Evolutionary conservation across 2,888 invertebrate genomes (phyloP), one percentile per base, ranked within the genome.

Genomic region (Pammene fasciana): DNA sequence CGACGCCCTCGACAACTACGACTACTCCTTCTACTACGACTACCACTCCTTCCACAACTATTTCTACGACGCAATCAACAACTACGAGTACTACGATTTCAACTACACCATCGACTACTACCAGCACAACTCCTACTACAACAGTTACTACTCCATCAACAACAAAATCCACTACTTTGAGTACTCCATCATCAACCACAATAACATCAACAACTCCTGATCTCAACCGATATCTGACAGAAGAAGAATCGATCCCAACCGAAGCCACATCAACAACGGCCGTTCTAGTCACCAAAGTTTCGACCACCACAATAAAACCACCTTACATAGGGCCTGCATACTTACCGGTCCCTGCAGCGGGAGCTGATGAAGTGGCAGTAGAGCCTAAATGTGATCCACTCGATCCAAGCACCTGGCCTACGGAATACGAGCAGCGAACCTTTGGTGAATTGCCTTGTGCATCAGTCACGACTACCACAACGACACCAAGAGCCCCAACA

Each of bases 311-410:
- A 14, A 56, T 16, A 10, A 56, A 54, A 54, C 9, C 5, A 55
- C 36, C 55, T n/a, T 54, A 34, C 13, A 54, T 54, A n/a, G 52
- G 52, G 2, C 38, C 38, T 10, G 38, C n/a, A 55, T 54, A 54
- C 52, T 54, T 54, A 34, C 52, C 52, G 0, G 16, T 8, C 4
- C 45, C 45, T 46, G 45, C 8, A 7, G 45, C 45, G 0, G n/a
- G 16, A 48, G 48, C 9, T 16, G 48, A 50, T 5, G 1, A 11
- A 34, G 34, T 34, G 3, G 34, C 52, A 34, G 6, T 0, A 34
- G n/a, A 54, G 13, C 6, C 34, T 26, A 13, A 13, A 54, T 54
- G 52, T 34, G 2, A 54, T 34, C 52, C 52, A 34, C 16, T 54
- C 7, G 34, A 54, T 8, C 52, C 52, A 34, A 54, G 52, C 4